Conservation (phyloP, 2,888 invertebrate species). For the Tipula confusa region DNA sequence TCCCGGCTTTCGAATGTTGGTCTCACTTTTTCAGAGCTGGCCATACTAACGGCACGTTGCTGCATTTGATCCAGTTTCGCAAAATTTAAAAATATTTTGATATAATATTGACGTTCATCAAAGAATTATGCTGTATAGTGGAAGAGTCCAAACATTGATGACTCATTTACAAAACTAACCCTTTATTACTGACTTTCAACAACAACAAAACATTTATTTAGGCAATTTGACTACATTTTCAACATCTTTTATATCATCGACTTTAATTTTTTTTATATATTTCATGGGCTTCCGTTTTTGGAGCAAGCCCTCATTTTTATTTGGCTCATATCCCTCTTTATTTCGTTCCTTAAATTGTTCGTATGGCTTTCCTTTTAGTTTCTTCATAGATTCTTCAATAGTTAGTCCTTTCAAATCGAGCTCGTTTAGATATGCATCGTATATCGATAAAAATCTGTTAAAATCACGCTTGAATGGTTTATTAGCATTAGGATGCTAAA, state of each 20-base stretch:
- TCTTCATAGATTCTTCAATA: conserved; percentile 47
- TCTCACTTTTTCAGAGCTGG: not conserved
- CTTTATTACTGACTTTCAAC: not conserved
- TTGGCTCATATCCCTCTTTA: conserved; percentile 43
- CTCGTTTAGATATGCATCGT: conserved; percentile 52
- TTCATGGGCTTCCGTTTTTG: conserved; percentile 44
- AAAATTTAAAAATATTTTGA: not conserved
- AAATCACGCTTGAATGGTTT: conserved; percentile 46
- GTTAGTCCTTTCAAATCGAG: conserved; percentile 48
- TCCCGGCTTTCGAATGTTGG: not conserved
- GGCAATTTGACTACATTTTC: conserved; percentile 32
- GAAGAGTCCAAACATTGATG: not conserved
- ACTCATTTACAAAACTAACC: not conserved
- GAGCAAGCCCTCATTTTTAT: conserved; percentile 42
- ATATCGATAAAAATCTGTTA: conserved; percentile 50
- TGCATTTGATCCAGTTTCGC: not conserved
- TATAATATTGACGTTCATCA: not conserved
- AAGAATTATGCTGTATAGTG: not conserved
- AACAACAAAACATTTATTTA: not conserved
- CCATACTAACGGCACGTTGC: not conserved
- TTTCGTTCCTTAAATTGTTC: conserved; percentile 54
- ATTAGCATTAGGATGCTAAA: conserved; percentile 30
- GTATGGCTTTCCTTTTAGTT: conserved; percentile 59
- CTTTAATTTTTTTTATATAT: conserved; percentile 48
- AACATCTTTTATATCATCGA: conserved; percentile 41